A percentile compares a stretch with the other conserved stretches of the same genome.
phyloP scores from a whole-genome alignment of 2,797 vertebrate genomes.

The Remorina albescens region DNA sequence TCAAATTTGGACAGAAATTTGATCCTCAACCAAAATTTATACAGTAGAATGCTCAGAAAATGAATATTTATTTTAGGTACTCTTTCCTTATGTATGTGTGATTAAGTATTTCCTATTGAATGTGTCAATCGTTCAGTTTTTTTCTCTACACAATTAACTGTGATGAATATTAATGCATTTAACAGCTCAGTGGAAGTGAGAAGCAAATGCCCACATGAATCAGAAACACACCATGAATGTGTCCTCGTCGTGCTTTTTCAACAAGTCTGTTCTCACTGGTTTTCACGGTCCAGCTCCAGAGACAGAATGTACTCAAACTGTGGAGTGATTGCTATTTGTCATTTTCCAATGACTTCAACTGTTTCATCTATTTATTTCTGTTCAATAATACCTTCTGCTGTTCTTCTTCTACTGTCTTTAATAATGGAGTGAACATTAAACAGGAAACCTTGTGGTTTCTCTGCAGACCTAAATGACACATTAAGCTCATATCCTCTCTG shows the following conservation, averaged over 20 bases:
- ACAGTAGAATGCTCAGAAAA: neutral
- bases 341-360: neutral
- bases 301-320: constrained; percentile 33
- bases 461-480: constrained; percentile 9
- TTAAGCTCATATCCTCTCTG: constrained; percentile 19
- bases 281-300: constrained; percentile 17
- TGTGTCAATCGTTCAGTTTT: too few species aligned
- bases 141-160: constrained; percentile 10
- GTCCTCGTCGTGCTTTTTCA: constrained; percentile 5
- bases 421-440: constrained; percentile 21
- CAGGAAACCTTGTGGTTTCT: constrained; percentile 38
- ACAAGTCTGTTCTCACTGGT: constrained; percentile 21
- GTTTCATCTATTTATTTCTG: constrained; percentile 23
- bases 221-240: constrained; percentile 6
- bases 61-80: neutral
- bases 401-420: neutral
- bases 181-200: constrained; percentile 38
- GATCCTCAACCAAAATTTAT: neutral
- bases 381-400: neutral
- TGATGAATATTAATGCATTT: constrained; percentile 39
- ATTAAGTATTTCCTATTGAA: too few species aligned
- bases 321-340: constrained; percentile 21
- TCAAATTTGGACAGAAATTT: neutral
- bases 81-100: neutral
- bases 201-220: constrained; percentile 27